Base-by-base conservation (phyloP, 2,888 invertebrate species). In the Dioctria rufipes region DNA sequence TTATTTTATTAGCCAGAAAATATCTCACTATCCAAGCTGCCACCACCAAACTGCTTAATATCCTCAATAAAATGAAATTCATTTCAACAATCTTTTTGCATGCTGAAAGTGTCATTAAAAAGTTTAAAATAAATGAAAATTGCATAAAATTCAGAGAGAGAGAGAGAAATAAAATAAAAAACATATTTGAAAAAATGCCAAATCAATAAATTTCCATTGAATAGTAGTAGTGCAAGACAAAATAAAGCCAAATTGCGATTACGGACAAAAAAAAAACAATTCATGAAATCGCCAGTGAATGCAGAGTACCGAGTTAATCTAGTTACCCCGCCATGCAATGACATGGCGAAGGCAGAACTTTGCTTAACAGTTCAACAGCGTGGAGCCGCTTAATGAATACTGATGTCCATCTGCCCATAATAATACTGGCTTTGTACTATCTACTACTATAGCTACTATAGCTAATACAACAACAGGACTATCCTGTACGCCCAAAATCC, bases 191-290 rank as follows among this genome's bases (percentile, higher is more conserved):
- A 49, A 46, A 13, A 25, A 67, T 67, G 67, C 67, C 67, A 67
- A 67, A 67, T 67, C 67, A 46, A 67, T 67, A 67, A 67, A 67
- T 67, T 43, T 67, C 49, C 49, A 67, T 67, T 43, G 49, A 67
- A 67, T 43, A 46, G 25, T 25, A 25, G 25, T 25, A 13, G 49
- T 37, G 46, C 13, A 67, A 67, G 49, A 67, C 5, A n/a, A n/a
- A 5, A 67, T 67, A 67, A 67, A 67, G 43, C 67, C 67, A 49
- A 46, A 49, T 13, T 43, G 67, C 25, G 46, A 67, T 67, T 67
- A 67, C 67, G 67, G 25, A 67, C 46, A 13, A 25, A 25, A 25
- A 25, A 25, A 13, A 25, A 25, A 25, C 0, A 25, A 25, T 25
- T 0, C 25, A 25, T 25, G 25, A 25, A 25, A 25, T 25, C 25